These are phyloP conservation scores for Phragmatobia fuliginosa DNA, from an alignment of 2,888 invertebrate species.

Conservation along the genomic window DNA sequence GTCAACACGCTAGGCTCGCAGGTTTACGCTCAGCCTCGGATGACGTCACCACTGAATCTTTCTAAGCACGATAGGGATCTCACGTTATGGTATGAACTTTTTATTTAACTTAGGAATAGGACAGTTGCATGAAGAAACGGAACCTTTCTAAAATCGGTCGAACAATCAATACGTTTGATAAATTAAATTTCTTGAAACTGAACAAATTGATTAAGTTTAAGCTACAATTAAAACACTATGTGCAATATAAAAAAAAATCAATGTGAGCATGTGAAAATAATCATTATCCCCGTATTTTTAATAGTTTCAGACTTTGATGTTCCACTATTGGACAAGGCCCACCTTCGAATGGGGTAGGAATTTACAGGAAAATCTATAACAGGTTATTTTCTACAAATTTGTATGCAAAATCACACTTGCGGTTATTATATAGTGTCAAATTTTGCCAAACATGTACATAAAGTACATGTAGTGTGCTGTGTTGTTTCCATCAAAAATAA, in stretches of 20 bases:
- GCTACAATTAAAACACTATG: background rate
- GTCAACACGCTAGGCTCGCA: constrained; percentile 25
- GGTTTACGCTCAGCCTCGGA: constrained; percentile 22
- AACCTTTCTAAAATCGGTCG: background rate
- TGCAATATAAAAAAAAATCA: too few relatives aligned
- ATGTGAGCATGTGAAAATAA: background rate
- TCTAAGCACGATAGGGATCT: constrained; percentile 5
- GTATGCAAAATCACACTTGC: too few relatives aligned
- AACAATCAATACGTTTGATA: background rate
- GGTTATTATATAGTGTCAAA: background rate
- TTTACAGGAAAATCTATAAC: background rate
- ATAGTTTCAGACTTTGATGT: too few relatives aligned
- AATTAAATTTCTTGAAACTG: background rate
- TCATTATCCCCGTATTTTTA: background rate
- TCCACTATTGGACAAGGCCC: too few relatives aligned
- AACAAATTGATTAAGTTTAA: background rate
- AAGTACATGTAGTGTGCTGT: too few relatives aligned
- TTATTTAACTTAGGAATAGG: background rate
- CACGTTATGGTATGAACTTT: background rate
- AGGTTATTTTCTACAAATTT: background rate
- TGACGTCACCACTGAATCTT: constrained; percentile 24
- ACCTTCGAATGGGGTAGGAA: too few relatives aligned
- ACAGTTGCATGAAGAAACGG: background rate
- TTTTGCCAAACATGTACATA: too few relatives aligned
- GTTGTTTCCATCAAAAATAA: background rate